These are phyloP conservation scores for Rhynchonema sp. DNA, from an alignment of 2,888 invertebrate genomes.

Conservation along the genomic window DNA sequence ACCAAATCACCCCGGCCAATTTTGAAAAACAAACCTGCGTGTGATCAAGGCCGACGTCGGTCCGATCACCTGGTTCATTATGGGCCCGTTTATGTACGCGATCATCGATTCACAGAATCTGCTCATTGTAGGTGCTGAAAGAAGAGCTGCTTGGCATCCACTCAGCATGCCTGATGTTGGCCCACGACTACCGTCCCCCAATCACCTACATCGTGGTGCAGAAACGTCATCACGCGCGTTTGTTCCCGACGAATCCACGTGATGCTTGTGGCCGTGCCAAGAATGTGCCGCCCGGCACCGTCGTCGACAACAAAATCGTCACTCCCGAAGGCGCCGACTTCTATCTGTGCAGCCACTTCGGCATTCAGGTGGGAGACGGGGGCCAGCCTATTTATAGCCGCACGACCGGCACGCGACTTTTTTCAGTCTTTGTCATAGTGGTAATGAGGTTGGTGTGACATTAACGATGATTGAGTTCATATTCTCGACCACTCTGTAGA, in stretches of 20 bases:
- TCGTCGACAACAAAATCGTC: conserved; percentile 19
- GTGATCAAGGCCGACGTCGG: too few species aligned
- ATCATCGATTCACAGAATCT: background rate
- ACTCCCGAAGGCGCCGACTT: conserved; percentile 21
- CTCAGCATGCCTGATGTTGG: conserved; percentile 18
- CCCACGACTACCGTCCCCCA: conserved; percentile 20
- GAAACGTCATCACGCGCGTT: conserved; percentile 11
- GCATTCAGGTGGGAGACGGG: conserved; percentile 11
- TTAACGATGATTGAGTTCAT: conserved; percentile 6
- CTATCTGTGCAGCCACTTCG: conserved; percentile 21
- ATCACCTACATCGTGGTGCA: conserved; percentile 16
- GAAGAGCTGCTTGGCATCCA: conserved; percentile 23
- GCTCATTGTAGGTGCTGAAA: conserved; percentile 9
- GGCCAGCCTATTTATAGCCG: too few species aligned
- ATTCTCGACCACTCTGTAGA: too few species aligned
- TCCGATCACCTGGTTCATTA: too few species aligned
- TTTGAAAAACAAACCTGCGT: too few species aligned
- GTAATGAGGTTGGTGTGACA: background rate
- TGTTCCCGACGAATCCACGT: conserved; percentile 6
- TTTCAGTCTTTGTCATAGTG: background rate
- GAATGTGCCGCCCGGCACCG: conserved; percentile 5
- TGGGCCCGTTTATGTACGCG: background rate
- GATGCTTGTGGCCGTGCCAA: conserved; percentile 3
- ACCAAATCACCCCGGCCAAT: too few species aligned
- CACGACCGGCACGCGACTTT: too few species aligned